A percentile compares a stretch with the other conserved stretches of the same genome.
Evolutionary conservation across 2,888 invertebrate species (phyloP).

Genomic region (Trimorus sp.): DNA sequence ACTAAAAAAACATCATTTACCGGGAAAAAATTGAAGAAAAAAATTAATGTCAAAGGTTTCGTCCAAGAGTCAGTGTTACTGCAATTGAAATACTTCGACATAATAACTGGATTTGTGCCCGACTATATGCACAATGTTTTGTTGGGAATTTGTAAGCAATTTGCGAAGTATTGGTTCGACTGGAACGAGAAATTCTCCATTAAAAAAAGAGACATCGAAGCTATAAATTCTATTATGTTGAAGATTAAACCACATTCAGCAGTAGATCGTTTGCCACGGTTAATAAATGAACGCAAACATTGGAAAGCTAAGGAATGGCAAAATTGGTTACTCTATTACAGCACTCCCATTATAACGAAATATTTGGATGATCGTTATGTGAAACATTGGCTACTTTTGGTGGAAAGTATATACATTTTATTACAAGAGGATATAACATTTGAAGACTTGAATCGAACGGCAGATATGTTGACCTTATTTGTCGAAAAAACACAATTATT

Average conservation of each 20-base stretch:
- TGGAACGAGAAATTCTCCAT: neutral
- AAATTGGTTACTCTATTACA: constrained; percentile 12
- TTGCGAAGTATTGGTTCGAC: constrained; percentile 11
- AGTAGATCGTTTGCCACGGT: no score
- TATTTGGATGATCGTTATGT: neutral
- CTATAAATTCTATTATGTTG: neutral
- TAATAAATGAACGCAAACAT: neutral
- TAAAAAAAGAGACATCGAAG: neutral
- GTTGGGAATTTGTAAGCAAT: constrained; percentile 1
- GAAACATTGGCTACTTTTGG: constrained; percentile 1
- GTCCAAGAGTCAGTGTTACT: neutral
- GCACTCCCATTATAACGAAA: constrained; percentile 4
- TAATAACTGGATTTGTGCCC: constrained; percentile 7
- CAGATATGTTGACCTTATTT: neutral
- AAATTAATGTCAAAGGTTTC: constrained; percentile 13
- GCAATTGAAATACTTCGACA: neutral
- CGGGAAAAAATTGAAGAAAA: neutral
- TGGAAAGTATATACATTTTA: constrained; percentile 7
- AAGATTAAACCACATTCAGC: constrained; percentile 7
- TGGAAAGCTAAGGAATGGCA: constrained; percentile 22
- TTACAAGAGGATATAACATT: neutral
- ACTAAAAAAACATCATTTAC: neutral
- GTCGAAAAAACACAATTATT: neutral
- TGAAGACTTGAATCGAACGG: neutral
- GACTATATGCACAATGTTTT: constrained; percentile 13